Base-by-base conservation (phyloP, 1,140 invertebrate species). In the Ostrea denselamellosa region DNA sequence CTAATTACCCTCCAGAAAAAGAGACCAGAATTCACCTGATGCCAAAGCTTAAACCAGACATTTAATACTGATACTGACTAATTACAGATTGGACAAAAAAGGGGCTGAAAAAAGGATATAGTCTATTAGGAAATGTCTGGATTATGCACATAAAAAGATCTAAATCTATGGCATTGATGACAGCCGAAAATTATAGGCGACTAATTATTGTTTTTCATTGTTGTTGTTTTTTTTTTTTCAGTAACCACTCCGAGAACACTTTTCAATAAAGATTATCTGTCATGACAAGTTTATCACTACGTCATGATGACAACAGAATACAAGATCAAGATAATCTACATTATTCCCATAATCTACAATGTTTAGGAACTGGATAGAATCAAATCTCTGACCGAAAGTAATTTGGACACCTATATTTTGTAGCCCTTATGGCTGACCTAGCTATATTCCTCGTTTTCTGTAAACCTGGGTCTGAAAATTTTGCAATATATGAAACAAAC, bases 81-180 rank as follows among this genome's bases (percentile, higher is more conserved):
- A 77, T 77, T 77, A 14, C 68, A 28, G 68, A 5, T 25, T 77
- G 68, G 68, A 77, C 68, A 77, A 28, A 28, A 62, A 77, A 34
- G 68, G 68, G 9, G 14, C 28, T 77, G 22, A 77, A 77, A 77
- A 12, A 22, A 77, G 9, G 25, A 34, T 77, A 25, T 14, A 77
- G 28, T 25, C 34, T 44, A 25, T 14, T 14, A 34, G 68, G 28
- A 28, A 77, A 17, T 77, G 22, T 34, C 68, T 28, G 68, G 25
- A 25, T 34, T 77, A 25, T 34, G 68, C 68, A 77, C 68, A 28
- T 25, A 77, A 28, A 25, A 0, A 25, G 28, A 34, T 14, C 28
- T 25, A 28, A 34, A 77, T 77, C 28, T 34, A 77, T 34, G 28
- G 28, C 25, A 28, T 77, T 5, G 28, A 77, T 14, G 12, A 34